Evolutionary conservation across 1,140 invertebrate species (phyloP), one percentile per base, ranked within the genome.

Genomic region (Drosophila funebris): DNA sequence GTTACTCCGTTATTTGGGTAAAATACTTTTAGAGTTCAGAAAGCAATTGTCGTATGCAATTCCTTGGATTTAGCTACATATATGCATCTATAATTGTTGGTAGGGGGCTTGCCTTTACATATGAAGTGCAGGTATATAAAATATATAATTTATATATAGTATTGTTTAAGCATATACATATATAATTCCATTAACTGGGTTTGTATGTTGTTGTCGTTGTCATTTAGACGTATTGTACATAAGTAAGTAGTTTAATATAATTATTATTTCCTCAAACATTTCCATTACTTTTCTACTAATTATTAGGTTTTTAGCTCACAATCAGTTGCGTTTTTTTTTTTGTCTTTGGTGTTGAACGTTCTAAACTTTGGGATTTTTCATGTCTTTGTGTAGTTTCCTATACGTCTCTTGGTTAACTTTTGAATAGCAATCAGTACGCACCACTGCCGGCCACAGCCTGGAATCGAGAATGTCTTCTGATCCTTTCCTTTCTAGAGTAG

Each of bases 291-390:
- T 3, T 31, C 27, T 50, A 50, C 46, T 11, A 31, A 6, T 50
- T 50, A 50, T 41, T 41, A 41, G 46, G 46, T 50, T 16, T 46
- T 31, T 31, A 50, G 46, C 27, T 36, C 82, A 81, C 82, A 87
- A 87, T 81, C 73, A 77, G 80, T 84, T 84, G 27, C 50, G 1
- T 9, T 37, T 53, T 87, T 87, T 71, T 46, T 67, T 73, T 52
- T 72, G 74, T 87, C 83, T 88, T 88, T 88, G 83, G 83, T 88
- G 84, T 88, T 79, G 9, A 63, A 74, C 50, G 43, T 67, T 76
- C 48, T 36, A 62, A 70, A 57, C 68, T 68, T 77, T 73, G 58
- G 78, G 67, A 52, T 77, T 43, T 41, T 29, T 29, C 62, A 33
- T 72, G 71, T 68, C 74, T 72, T 78, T 68, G 39, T 39, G 1